Evolutionary conservation across 2,113 vertebrate genomes (phyloP).

Genomic region (Rissa tridactyla): DNA sequence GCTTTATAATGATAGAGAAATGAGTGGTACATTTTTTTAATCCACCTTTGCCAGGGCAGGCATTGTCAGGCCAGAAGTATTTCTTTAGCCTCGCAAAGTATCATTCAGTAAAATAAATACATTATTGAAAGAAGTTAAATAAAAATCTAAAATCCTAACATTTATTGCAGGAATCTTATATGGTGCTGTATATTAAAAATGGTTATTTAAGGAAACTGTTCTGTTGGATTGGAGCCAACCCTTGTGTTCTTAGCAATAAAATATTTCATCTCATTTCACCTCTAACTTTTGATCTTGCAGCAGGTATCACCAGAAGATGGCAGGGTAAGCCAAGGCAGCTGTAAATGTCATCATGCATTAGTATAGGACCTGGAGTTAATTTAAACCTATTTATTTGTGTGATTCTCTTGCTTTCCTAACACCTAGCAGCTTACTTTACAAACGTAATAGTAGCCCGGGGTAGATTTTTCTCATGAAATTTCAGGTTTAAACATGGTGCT

Average conservation of each 20-base stretch:
- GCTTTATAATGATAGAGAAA: neutral
- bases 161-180: neutral
- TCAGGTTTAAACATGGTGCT: neutral
- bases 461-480: conserved; percentile 33
- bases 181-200: conserved; percentile 20
- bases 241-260: conserved; percentile 48
- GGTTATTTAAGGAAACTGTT: conserved; percentile 37
- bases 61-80: neutral
- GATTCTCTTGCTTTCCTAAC: conserved; percentile 34
- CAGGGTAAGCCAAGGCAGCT: conserved; percentile 70
- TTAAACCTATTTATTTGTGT: conserved; percentile 49
- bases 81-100: conserved; percentile 7
- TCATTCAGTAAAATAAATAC: neutral
- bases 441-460: neutral
- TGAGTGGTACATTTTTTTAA: neutral
- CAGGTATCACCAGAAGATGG: conserved; percentile 71
- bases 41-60: neutral
- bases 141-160: neutral
- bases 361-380: conserved; percentile 37
- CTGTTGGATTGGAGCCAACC: conserved; percentile 32
- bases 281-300: conserved; percentile 58
- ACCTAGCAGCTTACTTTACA: conserved; percentile 37
- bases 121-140: conserved; percentile 9
- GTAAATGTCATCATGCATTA: conserved; percentile 54
- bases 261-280: conserved; percentile 53